Evolutionary conservation across 2,888 invertebrate genomes (phyloP).

Genomic region (Tinea trinotella): DNA sequence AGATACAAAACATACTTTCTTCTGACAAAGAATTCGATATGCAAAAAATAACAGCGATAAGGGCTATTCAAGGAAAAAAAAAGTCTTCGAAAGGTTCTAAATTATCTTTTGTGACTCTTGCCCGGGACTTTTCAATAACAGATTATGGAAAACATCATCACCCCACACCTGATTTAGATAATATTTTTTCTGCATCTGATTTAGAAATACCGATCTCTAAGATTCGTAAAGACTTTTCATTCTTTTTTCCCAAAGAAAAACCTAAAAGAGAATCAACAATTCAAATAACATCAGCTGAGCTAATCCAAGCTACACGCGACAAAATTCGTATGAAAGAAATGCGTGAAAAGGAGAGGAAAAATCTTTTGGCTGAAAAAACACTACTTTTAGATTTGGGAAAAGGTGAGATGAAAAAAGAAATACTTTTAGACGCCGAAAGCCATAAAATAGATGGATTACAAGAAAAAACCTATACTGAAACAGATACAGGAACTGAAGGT

Average conservation of each 20-base stretch:
- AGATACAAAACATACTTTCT: neutral
- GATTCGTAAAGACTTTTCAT: conserved; percentile 33
- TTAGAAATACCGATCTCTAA: neutral
- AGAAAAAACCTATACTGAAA: no score
- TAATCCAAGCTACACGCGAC: conserved; percentile 38
- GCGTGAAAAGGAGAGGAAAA: conserved; percentile 25
- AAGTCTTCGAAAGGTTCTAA: neutral
- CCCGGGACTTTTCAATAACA: neutral
- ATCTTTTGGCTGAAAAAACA: conserved; percentile 13
- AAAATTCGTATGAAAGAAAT: conserved; percentile 28
- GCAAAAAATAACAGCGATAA: neutral
- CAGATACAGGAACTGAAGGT: no score
- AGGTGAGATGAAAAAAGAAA: no score
- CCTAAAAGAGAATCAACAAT: conserved; percentile 21
- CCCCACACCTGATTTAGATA: neutral
- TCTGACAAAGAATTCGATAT: neutral
- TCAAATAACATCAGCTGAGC: conserved; percentile 36
- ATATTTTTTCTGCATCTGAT: neutral
- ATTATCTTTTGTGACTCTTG: neutral
- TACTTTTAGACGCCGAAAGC: no score
- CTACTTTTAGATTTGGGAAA: no score
- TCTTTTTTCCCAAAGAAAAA: conserved; percentile 34
- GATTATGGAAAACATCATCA: neutral
- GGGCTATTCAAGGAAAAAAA: neutral
- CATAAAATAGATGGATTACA: no score